Percentiles rank a stretch among this genome's conserved stretches.
Evolutionary conservation across 2,888 invertebrate genomes (phyloP).

Genomic region (Marronus borbonicus): DNA sequence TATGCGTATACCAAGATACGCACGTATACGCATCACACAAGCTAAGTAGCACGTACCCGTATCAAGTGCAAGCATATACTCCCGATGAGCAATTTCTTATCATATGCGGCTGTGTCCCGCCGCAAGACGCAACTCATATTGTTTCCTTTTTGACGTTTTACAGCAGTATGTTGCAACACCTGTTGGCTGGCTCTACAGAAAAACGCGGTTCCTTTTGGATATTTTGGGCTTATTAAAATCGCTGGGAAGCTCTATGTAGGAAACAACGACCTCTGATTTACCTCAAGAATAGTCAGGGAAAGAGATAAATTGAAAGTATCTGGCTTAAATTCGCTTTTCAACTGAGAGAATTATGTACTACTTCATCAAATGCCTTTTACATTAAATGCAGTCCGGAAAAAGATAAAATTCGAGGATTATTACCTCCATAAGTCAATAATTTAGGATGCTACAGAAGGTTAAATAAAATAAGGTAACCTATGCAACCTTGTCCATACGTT

Average conservation of each 20-base stretch:
- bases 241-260: not conserved
- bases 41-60: slow-evolving; percentile 20
- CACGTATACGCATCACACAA: slow-evolving; percentile 37
- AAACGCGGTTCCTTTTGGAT: slow-evolving; percentile 6
- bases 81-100: slow-evolving; percentile 44
- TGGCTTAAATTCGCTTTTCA: too few species aligned
- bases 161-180: slow-evolving; percentile 44
- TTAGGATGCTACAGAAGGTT: too few species aligned
- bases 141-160: slow-evolving; percentile 46
- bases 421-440: too few species aligned
- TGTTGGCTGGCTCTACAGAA: slow-evolving; percentile 32
- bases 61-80: slow-evolving; percentile 39
- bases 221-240: slow-evolving; percentile 25
- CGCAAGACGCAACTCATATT: slow-evolving; percentile 38
- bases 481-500: too few species aligned
- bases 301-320: not conserved
- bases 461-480: too few species aligned
- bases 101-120: slow-evolving; percentile 28
- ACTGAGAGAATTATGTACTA: too few species aligned
- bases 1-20: slow-evolving; percentile 46
- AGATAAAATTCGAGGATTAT: too few species aligned
- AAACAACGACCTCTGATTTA: too few species aligned
- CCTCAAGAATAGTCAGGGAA: not conserved
- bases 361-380: too few species aligned
- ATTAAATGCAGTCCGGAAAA: too few species aligned